Conservation (phyloP, 2,797 vertebrate species). For the Cynopterus sphinx region DNA sequence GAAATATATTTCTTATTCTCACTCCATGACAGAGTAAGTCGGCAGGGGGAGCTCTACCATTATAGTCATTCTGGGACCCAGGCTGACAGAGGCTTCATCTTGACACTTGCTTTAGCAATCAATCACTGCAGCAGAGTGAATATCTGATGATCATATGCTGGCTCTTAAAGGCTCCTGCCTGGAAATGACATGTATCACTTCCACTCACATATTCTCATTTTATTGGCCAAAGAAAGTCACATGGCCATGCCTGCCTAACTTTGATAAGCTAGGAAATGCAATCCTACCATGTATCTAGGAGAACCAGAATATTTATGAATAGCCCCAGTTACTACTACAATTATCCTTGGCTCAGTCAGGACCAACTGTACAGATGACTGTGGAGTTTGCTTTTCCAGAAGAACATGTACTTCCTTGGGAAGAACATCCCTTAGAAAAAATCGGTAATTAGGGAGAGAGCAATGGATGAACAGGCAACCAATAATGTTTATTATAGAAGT, state of each 20-base stretch:
- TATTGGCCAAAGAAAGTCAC: conserved; percentile 33
- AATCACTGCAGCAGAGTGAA: not conserved
- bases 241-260: not conserved
- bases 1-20: not conserved
- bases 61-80: not conserved
- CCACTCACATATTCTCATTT: not conserved
- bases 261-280: conserved; percentile 4
- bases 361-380: not conserved
- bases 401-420: not conserved
- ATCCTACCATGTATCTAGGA: not conserved
- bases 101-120: not conserved
- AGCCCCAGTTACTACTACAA: not conserved
- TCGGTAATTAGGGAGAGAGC: not conserved
- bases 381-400: not conserved
- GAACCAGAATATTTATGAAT: conserved; percentile 3
- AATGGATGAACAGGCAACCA: not conserved
- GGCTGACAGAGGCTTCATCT: not conserved
- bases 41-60: not conserved
- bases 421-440: not conserved
- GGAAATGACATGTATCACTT: not conserved
- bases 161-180: not conserved
- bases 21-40: not conserved
- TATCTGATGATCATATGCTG: not conserved
- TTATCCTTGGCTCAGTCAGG: conserved; percentile 8
- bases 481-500: not conserved